A percentile compares a stretch with the other conserved stretches of the same genome.
phyloP scores from a whole-genome alignment of 2,888 invertebrate species.

The Antheraea yamamai region DNA sequence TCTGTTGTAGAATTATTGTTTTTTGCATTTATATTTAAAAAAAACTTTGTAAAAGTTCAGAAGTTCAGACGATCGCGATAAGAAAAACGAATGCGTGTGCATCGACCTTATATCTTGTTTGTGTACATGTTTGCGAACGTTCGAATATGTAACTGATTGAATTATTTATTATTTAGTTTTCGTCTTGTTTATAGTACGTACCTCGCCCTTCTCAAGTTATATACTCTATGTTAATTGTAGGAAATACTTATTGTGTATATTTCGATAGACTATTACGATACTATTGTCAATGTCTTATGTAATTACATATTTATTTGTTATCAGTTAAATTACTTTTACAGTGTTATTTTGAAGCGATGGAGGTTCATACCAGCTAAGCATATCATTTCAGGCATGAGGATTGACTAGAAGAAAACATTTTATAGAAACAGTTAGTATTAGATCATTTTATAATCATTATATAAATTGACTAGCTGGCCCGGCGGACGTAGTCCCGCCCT shows the following conservation, averaged over 20 bases:
- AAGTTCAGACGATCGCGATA: neutral
- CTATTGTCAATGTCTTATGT: neutral
- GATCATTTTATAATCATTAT: no score
- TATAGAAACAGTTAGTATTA: no score
- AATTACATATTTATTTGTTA: neutral
- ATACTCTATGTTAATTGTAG: constrained; percentile 8
- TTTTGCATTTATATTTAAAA: neutral
- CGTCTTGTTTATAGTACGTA: constrained; percentile 8
- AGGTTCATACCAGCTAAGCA: no score
- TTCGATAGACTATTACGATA: neutral
- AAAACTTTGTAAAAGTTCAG: neutral
- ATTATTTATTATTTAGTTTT: constrained; percentile 42
- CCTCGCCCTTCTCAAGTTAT: constrained; percentile 15
- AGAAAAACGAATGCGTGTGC: neutral
- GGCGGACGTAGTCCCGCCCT: no score
- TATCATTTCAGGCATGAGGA: neutral
- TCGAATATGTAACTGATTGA: constrained; percentile 27
- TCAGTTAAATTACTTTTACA: neutral
- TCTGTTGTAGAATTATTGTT: neutral
- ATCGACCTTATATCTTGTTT: constrained; percentile 10
- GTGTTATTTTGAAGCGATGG: neutral
- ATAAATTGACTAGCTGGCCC: no score
- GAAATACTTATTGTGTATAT: neutral
- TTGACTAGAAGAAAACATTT: neutral
- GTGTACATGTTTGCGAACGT: constrained; percentile 15